Conservation (phyloP, 2,888 invertebrate species). For the Willowsia nigromaculata region DNA sequence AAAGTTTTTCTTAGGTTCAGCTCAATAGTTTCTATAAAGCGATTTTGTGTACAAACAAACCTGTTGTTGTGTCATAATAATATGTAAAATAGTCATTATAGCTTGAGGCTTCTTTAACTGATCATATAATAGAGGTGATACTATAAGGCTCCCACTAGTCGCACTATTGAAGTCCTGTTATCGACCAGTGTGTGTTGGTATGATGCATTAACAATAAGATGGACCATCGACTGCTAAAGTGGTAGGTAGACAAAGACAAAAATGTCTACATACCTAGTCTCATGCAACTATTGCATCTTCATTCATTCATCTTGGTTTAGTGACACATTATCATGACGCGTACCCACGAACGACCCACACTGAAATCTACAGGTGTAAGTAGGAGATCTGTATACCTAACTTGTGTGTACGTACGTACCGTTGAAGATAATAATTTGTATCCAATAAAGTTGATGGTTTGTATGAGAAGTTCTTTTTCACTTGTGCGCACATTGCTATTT, state of each 20-base stretch:
- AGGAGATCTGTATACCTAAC: not conserved
- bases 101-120: not conserved
- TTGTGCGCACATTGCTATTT: not conserved
- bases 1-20: no score
- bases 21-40: no score
- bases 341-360: not conserved
- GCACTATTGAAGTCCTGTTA: not conserved
- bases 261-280: not conserved
- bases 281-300: not conserved
- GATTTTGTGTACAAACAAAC: slow-evolving; percentile 38
- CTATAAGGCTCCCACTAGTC: no score
- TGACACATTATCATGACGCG: not conserved
- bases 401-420: not conserved
- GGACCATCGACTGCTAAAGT: not conserved
- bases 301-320: not conserved
- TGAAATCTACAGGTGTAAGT: not conserved
- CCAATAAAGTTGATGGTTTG: not conserved
- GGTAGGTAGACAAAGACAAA: not conserved
- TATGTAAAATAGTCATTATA: not conserved
- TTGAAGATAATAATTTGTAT: slow-evolving; percentile 7
- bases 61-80: slow-evolving; percentile 35
- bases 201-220: no score
- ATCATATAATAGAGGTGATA: no score
- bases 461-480: not conserved
- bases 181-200: no score